Evolutionary conservation across 2,888 invertebrate species (phyloP).

Genomic region (Calephelis perditalis): DNA sequence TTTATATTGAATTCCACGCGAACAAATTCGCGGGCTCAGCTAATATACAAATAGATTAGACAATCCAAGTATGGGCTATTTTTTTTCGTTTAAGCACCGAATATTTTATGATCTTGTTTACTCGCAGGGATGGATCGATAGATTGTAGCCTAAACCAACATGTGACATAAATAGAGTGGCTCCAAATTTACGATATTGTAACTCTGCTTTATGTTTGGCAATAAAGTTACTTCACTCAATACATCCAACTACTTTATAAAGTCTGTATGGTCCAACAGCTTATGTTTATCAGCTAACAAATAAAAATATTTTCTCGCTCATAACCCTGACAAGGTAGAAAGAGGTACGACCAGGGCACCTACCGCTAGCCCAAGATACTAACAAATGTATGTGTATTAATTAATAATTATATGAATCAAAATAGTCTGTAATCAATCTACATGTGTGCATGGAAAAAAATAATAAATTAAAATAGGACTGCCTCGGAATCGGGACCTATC

Average conservation of each 20-base stretch:
- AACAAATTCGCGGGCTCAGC: neutral
- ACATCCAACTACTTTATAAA: conserved; percentile 9
- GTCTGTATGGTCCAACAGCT: neutral
- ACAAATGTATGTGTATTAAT: too few relatives aligned
- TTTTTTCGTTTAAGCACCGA: too few relatives aligned
- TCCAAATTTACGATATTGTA: neutral
- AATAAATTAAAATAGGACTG: too few relatives aligned
- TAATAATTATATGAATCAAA: too few relatives aligned
- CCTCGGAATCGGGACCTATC: too few relatives aligned
- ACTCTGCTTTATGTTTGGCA: conserved; percentile 4
- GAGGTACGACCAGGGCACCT: too few relatives aligned
- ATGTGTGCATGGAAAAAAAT: too few relatives aligned
- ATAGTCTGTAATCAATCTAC: too few relatives aligned
- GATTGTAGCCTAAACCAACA: conserved; percentile 3
- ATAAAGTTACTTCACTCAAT: conserved; percentile 7
- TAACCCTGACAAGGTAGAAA: too few relatives aligned
- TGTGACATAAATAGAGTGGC: neutral
- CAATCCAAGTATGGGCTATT: too few relatives aligned
- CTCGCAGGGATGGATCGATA: neutral
- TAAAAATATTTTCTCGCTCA: neutral
- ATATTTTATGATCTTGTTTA: neutral
- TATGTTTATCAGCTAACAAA: neutral
- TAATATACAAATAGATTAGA: too few relatives aligned
- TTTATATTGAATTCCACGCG: neutral
- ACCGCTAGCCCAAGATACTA: too few relatives aligned